Conservation (phyloP, 2,888 invertebrate genomes). For the Pseudococcus jackbeardsleyi region DNA sequence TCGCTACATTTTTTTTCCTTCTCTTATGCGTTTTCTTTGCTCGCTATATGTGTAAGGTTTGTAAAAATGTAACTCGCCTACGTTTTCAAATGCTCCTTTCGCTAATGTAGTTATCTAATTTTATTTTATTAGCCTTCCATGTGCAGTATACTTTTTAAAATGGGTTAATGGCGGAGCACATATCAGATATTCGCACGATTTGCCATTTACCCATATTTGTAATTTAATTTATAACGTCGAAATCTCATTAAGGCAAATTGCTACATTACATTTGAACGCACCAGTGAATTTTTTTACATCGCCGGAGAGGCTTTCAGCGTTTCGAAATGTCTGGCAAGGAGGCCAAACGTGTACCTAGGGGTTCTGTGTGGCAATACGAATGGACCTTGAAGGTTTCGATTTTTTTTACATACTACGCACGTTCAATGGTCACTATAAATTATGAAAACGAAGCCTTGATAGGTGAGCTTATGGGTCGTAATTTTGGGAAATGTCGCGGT, state of each 20-base stretch:
- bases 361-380: background rate
- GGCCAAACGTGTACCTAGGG: background rate
- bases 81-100: slow-evolving; percentile 46
- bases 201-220: slow-evolving; percentile 24
- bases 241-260: slow-evolving; percentile 27
- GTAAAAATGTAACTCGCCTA: slow-evolving; percentile 47
- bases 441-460: background rate
- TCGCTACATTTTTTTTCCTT: background rate
- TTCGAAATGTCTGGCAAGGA: background rate
- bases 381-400: slow-evolving; percentile 8
- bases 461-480: background rate
- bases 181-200: slow-evolving; percentile 27
- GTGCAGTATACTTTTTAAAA: background rate
- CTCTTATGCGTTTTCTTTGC: too few species aligned
- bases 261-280: slow-evolving; percentile 18
- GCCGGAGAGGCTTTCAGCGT: background rate
- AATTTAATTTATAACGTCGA: slow-evolving; percentile 29
- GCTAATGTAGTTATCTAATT: slow-evolving; percentile 56
- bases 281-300: background rate
- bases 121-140: slow-evolving; percentile 40
- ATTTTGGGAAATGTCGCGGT: background rate
- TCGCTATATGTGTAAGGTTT: background rate
- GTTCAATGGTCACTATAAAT: background rate
- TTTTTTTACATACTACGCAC: background rate
- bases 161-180: slow-evolving; percentile 31